These are phyloP conservation scores for Ooceraea biroi DNA, from an alignment of 1,140 invertebrate genomes.

Conservation along the genomic window DNA sequence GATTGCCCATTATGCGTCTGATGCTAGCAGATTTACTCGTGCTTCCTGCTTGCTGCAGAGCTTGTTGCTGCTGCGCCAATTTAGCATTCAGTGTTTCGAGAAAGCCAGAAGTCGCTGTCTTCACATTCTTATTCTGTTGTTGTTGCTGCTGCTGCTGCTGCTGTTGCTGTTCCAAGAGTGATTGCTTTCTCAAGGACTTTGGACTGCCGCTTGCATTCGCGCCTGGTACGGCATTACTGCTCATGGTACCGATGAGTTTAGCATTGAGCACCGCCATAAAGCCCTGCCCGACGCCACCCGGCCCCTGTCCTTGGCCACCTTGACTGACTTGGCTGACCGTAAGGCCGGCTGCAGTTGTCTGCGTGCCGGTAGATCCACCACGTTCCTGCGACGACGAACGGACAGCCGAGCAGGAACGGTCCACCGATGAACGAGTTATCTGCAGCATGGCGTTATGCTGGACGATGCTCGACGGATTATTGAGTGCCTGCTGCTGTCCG, in stretches of 20 bases:
- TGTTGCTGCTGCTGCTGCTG: slow-evolving; percentile 64
- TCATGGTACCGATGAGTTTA: slow-evolving; percentile 87
- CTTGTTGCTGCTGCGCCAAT: slow-evolving; percentile 87
- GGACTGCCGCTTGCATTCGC: slow-evolving; percentile 82
- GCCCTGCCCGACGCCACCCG: slow-evolving; percentile 87
- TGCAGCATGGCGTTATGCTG: slow-evolving; percentile 73
- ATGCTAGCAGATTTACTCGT: slow-evolving; percentile 90
- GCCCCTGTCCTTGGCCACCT: slow-evolving; percentile 78
- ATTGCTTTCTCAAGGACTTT: slow-evolving; percentile 78
- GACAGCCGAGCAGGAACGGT: slow-evolving; percentile 71
- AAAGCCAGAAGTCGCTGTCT: slow-evolving; percentile 87
- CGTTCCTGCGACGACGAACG: slow-evolving; percentile 78
- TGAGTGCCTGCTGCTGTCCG: slow-evolving; percentile 73
- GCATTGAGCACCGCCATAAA: slow-evolving; percentile 91
- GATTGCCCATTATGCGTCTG: slow-evolving; percentile 88
- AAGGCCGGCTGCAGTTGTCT: slow-evolving; percentile 71
- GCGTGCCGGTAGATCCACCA: slow-evolving; percentile 81
- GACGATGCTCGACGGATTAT: slow-evolving; percentile 45
- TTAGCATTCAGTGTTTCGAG: slow-evolving; percentile 92
- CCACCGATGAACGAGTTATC: slow-evolving; percentile 78
- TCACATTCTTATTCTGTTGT: slow-evolving; percentile 80
- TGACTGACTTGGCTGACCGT: slow-evolving; percentile 20
- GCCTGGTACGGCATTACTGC: slow-evolving; percentile 74
- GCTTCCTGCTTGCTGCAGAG: slow-evolving; percentile 84
- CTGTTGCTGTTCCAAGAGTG: slow-evolving; percentile 37